phyloP scores from a whole-genome alignment of 1,140 invertebrate genomes.

The Pseudomyrmex cubaensis region DNA sequence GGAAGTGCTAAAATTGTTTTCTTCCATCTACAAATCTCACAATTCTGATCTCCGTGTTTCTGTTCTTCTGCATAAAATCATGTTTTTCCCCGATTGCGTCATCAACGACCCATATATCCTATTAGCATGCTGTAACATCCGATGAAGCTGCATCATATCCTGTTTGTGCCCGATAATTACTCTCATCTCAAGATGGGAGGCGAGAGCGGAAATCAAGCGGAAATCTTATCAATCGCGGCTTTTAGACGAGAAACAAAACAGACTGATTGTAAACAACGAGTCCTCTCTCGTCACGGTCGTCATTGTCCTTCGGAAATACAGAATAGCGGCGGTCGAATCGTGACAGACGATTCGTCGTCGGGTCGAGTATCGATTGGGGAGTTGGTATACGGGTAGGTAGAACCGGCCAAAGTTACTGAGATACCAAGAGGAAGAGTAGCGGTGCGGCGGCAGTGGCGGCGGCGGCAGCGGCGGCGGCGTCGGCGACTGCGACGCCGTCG shows the following conservation, averaged over 20 bases:
- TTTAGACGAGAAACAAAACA: too few species aligned
- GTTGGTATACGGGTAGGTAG: slow-evolving; percentile 70
- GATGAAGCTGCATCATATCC: not conserved
- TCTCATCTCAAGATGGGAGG: slow-evolving; percentile 6
- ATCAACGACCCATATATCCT: not conserved
- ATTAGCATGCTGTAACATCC: not conserved
- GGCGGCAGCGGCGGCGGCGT: not conserved
- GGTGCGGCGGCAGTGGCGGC: not conserved
- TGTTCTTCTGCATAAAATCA: not conserved
- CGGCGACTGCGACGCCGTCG: slow-evolving; percentile 50
- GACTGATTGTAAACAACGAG: not conserved
- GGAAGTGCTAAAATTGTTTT: not conserved
- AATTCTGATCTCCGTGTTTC: too few species aligned
- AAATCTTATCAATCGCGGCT: slow-evolving; percentile 37
- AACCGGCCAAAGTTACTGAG: slow-evolving; percentile 67
- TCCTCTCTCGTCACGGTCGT: slow-evolving; percentile 24
- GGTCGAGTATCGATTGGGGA: slow-evolving; percentile 72
- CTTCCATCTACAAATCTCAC: too few species aligned
- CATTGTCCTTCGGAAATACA: slow-evolving; percentile 29
- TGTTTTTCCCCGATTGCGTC: not conserved
- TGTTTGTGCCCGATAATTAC: slow-evolving; percentile 51
- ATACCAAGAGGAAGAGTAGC: slow-evolving; percentile 66
- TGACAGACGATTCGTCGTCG: slow-evolving; percentile 60
- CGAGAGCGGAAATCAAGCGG: slow-evolving; percentile 51
- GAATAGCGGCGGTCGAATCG: slow-evolving; percentile 62